Evolutionary conservation across 1,140 invertebrate genomes (phyloP).

Genomic region (Leptinotarsa lineolata): DNA sequence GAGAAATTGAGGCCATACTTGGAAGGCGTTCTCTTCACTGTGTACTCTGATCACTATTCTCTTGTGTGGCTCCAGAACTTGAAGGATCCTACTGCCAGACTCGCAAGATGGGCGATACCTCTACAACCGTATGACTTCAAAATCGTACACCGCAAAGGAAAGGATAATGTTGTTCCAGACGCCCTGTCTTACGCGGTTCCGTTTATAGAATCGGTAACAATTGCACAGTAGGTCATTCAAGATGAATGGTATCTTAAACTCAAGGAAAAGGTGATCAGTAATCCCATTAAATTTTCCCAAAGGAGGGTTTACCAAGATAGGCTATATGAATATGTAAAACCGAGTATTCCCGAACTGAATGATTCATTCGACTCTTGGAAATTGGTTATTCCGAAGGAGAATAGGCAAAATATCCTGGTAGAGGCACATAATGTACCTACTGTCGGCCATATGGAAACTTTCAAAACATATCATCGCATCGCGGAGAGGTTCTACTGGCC

Average conservation of each 20-base stretch:
- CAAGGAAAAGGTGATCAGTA: constrained; percentile 1
- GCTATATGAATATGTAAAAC: constrained; percentile 23
- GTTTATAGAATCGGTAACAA: constrained; percentile 3
- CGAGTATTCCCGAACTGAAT: background rate
- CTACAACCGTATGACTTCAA: constrained; percentile 52
- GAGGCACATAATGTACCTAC: constrained; percentile 3
- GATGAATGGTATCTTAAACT: constrained; percentile 30
- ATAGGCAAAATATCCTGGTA: background rate
- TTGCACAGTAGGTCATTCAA: constrained; percentile 33
- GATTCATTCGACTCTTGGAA: constrained; percentile 5
- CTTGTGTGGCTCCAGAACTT: constrained; percentile 51
- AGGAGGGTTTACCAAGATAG: constrained; percentile 22
- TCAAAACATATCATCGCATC: background rate
- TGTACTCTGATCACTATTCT: constrained; percentile 58
- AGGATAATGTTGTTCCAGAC: constrained; percentile 45
- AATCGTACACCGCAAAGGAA: constrained; percentile 53
- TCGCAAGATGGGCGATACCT: constrained; percentile 38
- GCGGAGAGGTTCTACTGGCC: constrained; percentile 3
- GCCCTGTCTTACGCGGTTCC: constrained; percentile 31
- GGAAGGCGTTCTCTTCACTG: constrained; percentile 53
- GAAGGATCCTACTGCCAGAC: constrained; percentile 32
- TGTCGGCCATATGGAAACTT: background rate
- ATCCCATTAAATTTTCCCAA: constrained; percentile 23
- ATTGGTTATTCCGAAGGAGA: constrained; percentile 14
- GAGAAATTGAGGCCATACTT: constrained; percentile 38